Percentiles rank a stretch among this genome's conserved stretches.
These are phyloP conservation scores for Autographa gamma DNA, from an alignment of 2,888 invertebrate species.

Conservation along the genomic window DNA sequence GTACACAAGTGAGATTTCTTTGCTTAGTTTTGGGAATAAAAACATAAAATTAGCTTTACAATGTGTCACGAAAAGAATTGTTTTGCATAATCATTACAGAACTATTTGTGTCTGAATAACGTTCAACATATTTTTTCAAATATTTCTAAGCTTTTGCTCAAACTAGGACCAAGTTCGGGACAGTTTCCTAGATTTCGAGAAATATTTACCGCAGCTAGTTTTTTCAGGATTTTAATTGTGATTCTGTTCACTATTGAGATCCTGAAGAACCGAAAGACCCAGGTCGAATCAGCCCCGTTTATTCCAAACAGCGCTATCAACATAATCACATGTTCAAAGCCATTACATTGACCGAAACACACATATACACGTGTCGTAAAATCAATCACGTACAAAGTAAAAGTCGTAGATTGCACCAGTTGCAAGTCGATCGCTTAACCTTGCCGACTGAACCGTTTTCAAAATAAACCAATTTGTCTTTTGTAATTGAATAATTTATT, in stretches of 20 bases:
- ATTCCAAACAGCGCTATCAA: background rate
- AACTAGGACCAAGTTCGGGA: too few species aligned
- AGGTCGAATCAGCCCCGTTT: background rate
- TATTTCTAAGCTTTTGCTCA: too few species aligned
- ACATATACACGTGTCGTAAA: slow-evolving; percentile 21
- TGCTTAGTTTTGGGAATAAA: slow-evolving; percentile 7
- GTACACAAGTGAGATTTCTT: slow-evolving; percentile 36
- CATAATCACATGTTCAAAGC: slow-evolving; percentile 24
- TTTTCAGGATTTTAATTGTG: too few species aligned
- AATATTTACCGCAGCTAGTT: too few species aligned
- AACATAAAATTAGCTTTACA: background rate
- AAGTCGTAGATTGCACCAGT: slow-evolving; percentile 38
- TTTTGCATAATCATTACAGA: background rate
- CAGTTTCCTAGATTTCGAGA: too few species aligned
- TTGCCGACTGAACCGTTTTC: slow-evolving; percentile 48
- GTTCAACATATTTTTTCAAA: too few species aligned
- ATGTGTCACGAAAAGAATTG: background rate
- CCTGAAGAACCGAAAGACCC: too few species aligned
- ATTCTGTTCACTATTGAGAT: too few species aligned
- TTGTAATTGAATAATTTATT: slow-evolving; percentile 57
- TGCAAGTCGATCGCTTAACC: slow-evolving; percentile 33
- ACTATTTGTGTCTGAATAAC: too few species aligned
- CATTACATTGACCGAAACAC: slow-evolving; percentile 37
- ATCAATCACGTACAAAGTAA: slow-evolving; percentile 50
- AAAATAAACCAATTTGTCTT: slow-evolving; percentile 58